Base-by-base conservation (phyloP, 2,113 vertebrate genomes). In the Rana temporaria region DNA sequence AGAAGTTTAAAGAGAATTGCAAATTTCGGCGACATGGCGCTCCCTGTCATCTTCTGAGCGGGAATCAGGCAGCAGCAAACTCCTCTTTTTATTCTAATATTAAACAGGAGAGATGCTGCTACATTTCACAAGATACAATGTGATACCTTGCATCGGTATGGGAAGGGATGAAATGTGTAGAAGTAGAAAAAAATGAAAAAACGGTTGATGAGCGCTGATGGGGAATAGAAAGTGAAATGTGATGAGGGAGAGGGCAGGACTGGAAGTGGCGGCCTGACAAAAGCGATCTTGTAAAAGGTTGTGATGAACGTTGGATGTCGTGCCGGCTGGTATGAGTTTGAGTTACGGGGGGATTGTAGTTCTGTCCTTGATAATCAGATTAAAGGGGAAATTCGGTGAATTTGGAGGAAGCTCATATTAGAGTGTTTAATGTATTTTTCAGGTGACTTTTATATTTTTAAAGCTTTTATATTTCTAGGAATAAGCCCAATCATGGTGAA, bases 1-100 rank as follows among this genome's bases (percentile, higher is more conserved):
- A 30, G 38, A 53, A 67, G 22, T 66, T 56, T 55, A 78, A 78
- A 78, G 63, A 66, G 63, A 78, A 78, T 78, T n/a, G 4, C 62
- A 34, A 34, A 78, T 78, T 19, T 30, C 62, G 34, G 63, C 26
- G 63, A 66, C 76, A 66, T 24, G 42, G 63, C 32, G 76, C n/a
- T 78, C 20, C 34, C 24, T 66, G 76, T 56, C 63, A 55, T 6
- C 76, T 22, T 67, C 75, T 53, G 62, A 66, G 14, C 11, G 62
- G 22, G 55, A 38, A 26, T n/a, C 9, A 14, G 38, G 16, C 42
- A 14, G 42, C 76, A 2, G 48, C 18, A n/a, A 48, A 77, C 34
- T 30, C 38, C 38, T 7, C 34, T 42, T 18, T 63, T 5, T 77
- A 77, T 64, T 64, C 8, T 34, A 17, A 63, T 77, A 77, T 77